These are phyloP conservation scores for Perognathus longimembris DNA, from an alignment of 2,113 vertebrate species.

Conservation along the genomic window DNA sequence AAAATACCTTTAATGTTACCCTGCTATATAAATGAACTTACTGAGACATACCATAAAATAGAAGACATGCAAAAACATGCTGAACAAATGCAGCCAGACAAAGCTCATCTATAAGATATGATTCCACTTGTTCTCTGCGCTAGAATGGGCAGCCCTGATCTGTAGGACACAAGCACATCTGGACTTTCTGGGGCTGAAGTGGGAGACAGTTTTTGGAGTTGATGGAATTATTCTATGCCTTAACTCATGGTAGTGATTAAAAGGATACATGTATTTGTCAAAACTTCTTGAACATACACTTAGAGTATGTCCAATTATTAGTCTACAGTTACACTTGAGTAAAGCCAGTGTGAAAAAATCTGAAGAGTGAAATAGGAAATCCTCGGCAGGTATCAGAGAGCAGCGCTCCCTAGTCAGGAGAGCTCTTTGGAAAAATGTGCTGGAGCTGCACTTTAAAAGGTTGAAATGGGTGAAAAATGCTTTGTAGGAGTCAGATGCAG, in stretches of 20 bases:
- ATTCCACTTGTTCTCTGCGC: neutral
- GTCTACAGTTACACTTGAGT: neutral
- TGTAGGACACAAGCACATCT: neutral
- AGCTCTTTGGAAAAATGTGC: neutral
- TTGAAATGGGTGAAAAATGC: neutral
- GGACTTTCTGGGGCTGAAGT: neutral
- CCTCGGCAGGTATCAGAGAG: no score
- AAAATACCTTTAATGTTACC: neutral
- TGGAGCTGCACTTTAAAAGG: neutral
- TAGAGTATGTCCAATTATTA: neutral
- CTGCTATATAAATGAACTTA: neutral
- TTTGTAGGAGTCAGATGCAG: neutral
- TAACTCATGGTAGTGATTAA: neutral
- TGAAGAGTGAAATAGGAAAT: no score
- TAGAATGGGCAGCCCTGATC: fast-evolving
- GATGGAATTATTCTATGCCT: neutral
- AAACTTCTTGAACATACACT: neutral
- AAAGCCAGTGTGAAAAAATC: neutral
- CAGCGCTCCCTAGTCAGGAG: neutral
- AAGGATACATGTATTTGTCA: neutral
- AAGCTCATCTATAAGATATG: fast-evolving
- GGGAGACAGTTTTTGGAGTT: no score
- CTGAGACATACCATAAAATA: neutral
- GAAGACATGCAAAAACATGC: neutral
- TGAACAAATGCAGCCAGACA: neutral